phyloP scores from a whole-genome alignment of 2,797 vertebrate species.

The Babyrousa celebensis region DNA sequence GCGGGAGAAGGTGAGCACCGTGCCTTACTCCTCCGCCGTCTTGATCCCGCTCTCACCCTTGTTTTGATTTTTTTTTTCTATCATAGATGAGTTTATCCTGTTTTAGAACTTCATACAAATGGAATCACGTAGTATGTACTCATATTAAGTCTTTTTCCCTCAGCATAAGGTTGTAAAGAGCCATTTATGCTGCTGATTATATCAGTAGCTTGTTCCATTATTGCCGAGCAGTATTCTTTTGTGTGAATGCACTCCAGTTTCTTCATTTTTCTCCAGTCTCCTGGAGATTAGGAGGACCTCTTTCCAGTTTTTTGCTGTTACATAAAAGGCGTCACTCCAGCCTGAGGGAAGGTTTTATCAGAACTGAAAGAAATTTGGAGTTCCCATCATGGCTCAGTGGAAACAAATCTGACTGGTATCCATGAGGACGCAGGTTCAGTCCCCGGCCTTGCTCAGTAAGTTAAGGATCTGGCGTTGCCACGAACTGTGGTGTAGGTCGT shows the following conservation, averaged over 20 bases:
- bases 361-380: slow-evolving; percentile 7
- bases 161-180: not conserved
- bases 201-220: slow-evolving; percentile 18
- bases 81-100: not conserved
- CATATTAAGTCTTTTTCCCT: not conserved
- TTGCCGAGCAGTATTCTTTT: not conserved
- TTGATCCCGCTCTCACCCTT: not conserved
- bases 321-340: not conserved
- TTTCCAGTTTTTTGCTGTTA: not conserved
- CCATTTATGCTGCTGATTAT: not conserved
- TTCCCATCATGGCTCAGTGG: no score
- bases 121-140: not conserved
- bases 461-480: no score
- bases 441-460: no score
- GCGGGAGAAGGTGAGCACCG: no score
- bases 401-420: no score
- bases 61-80: not conserved
- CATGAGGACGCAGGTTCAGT: no score
- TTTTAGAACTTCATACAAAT: not conserved
- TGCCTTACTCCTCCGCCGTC: no score
- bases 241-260: not conserved
- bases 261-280: not conserved
- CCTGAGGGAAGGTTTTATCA: not conserved
- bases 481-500: no score
- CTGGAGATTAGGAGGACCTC: not conserved